Evolutionary conservation across 2,113 vertebrate genomes (phyloP).

Genomic region (Mirounga angustirostris): DNA sequence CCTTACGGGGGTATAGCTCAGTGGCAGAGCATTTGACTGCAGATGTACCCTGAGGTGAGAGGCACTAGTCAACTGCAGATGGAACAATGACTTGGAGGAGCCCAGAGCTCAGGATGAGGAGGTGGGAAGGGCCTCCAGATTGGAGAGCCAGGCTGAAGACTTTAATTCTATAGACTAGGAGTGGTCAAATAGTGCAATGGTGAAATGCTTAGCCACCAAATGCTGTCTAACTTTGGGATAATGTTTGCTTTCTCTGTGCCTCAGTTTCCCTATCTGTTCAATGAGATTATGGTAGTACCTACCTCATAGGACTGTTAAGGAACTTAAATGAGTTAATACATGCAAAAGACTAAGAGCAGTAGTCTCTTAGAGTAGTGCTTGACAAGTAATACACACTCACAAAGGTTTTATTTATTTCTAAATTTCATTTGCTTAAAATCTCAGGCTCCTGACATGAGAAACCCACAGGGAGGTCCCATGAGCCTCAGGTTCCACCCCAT

Average conservation of each 20-base stretch:
- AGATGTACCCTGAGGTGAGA: not conserved
- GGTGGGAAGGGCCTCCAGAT: not conserved
- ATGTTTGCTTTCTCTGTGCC: not conserved
- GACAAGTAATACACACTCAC: not conserved
- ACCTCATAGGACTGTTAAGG: not conserved
- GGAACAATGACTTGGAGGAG: not conserved
- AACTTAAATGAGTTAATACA: not conserved
- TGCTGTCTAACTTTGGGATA: not conserved
- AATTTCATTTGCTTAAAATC: slow-evolving; percentile 24
- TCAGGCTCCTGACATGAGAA: not conserved
- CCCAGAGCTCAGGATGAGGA: not conserved
- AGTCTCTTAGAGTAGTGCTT: not conserved
- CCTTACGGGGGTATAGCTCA: too few relatives aligned
- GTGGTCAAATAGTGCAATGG: not conserved
- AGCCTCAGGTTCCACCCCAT: not conserved
- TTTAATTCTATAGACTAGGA: not conserved
- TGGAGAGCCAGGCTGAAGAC: not conserved
- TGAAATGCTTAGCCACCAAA: not conserved
- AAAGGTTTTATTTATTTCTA: not conserved
- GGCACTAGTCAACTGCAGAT: not conserved
- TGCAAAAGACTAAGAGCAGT: not conserved
- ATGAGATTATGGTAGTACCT: not conserved
- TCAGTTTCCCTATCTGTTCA: not conserved
- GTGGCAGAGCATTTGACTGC: too few relatives aligned
- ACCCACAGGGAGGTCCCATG: not conserved